A percentile compares a stretch with the other conserved stretches of the same genome.
phyloP scores from a whole-genome alignment of 2,113 vertebrate species.

The Butorides virescens region DNA sequence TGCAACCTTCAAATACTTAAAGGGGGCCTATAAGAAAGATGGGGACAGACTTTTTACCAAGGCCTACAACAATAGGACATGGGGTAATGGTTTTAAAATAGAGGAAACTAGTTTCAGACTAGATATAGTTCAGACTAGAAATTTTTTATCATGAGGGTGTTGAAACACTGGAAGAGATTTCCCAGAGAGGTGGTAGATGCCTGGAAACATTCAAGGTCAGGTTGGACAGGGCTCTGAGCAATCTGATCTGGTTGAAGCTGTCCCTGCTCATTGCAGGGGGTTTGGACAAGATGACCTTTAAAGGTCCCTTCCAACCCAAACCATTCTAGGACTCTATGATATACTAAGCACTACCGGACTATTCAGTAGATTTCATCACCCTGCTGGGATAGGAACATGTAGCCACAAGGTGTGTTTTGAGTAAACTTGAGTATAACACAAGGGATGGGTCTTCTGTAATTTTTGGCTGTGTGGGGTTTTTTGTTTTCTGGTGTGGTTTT shows the following conservation, averaged over 20 bases:
- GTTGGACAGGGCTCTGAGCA: neutral
- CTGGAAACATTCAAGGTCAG: neutral
- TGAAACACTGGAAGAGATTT: neutral
- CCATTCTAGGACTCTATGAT: neutral
- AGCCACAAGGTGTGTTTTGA: neutral
- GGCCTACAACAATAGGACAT: neutral
- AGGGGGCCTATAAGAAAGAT: neutral
- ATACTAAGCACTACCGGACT: neutral
- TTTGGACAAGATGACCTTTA: neutral
- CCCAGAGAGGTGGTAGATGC: neutral
- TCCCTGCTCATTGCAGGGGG: neutral
- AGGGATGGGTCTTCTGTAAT: fast-evolving
- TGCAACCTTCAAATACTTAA: neutral
- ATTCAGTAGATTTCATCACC: neutral
- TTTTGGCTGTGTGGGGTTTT: neutral
- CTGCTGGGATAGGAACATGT: neutral
- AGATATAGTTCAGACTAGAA: neutral
- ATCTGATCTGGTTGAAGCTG: neutral
- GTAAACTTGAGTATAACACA: neutral
- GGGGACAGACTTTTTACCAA: neutral
- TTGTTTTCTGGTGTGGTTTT: neutral
- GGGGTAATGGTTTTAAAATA: neutral
- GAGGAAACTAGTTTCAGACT: neutral
- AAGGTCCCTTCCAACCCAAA: neutral
- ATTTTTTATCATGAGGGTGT: neutral